Evolutionary conservation across 2,797 vertebrate species (phyloP), one percentile per base, ranked within the genome.

Genomic region (Cuniculus paca): DNA sequence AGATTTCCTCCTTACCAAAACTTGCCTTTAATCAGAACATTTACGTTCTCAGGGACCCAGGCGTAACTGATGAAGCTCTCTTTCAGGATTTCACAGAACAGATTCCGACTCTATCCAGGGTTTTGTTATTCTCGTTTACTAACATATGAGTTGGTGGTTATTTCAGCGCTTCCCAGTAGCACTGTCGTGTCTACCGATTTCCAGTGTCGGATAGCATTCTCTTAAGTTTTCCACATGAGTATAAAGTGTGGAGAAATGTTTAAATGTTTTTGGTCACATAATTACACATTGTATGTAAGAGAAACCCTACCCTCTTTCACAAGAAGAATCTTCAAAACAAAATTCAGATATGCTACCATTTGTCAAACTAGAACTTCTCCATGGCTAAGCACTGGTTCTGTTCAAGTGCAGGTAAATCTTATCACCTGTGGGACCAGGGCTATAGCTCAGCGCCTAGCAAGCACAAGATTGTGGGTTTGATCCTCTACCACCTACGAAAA

Each of bases 31-130:
- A 75, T 95, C 86, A 96, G 91, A 95, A 95, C 88, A 74, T 65
- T 94, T 50, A 89, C 24, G 63, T 95, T 98, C 98, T 98, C 97
- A 97, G 97, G 98, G 97, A 97, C 36, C 85, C 90, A 94, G 93
- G 84, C 77, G 58, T 79, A 88, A 88, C 60, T 86, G 88, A 90
- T 54, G 81, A 84, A 80, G 91, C 83, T 90, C 84, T 95, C 92
- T 88, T 91, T 83, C 75, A 91, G 80, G 74, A 93, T 78, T 94
- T 96, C 42, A 96, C 56, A 86, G 95, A 96, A 95, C 39, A 90
- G 70, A 81, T 86, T 93, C 78, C 86, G 61, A 91, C 81, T 88
- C 7, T 89, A 68, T 68, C 75, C 80, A 39, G 20, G 52, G 34
- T 50, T 95, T 82, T 88, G 9, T 95, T 70, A 88, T 91, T 91